phyloP scores from a whole-genome alignment of 2,888 invertebrate species.

The Chrysolina haemoptera region DNA sequence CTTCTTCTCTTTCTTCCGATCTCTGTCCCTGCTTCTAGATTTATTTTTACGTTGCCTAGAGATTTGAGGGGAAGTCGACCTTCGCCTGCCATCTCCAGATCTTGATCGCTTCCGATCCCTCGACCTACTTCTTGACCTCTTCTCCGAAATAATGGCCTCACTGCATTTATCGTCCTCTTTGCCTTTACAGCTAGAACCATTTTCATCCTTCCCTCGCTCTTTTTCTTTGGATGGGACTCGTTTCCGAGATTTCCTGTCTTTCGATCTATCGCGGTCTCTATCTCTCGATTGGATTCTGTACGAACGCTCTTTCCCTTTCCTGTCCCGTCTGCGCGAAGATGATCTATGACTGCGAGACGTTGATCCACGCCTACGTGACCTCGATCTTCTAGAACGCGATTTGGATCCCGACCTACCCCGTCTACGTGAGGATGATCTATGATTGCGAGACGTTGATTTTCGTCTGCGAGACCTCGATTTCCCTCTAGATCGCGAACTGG shows the following conservation, averaged over 20 bases:
- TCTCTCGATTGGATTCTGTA: conserved; percentile 44
- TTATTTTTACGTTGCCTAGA: too few relatives aligned
- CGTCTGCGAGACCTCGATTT: conserved; percentile 55
- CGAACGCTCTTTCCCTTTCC: conserved; percentile 45
- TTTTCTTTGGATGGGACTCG: too few relatives aligned
- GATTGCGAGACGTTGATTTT: too few relatives aligned
- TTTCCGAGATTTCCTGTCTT: too few relatives aligned
- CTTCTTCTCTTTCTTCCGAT: conserved; percentile 58
- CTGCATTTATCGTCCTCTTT: too few relatives aligned
- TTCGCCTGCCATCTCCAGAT: conserved; percentile 71
- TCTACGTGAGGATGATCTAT: conserved; percentile 79
- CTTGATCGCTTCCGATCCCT: conserved; percentile 69
- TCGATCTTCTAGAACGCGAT: conserved; percentile 67
- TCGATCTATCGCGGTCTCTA: conserved; percentile 54
- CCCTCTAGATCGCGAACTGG: conserved; percentile 73
- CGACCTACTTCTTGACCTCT: too few relatives aligned
- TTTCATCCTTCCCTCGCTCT: too few relatives aligned
- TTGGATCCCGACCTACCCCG: conserved; percentile 70
- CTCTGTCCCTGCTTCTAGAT: conserved; percentile 64
- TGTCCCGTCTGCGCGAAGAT: too few relatives aligned
- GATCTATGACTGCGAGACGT: too few relatives aligned
- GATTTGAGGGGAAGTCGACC: conserved; percentile 67
- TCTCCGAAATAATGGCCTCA: too few relatives aligned
- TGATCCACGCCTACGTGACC: too few relatives aligned
- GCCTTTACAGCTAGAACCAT: too few relatives aligned